Percentiles rank a stretch among this genome's conserved stretches.
Conservation (phyloP, 2,113 vertebrate genomes). For the Pachyramphus minor region DNA sequence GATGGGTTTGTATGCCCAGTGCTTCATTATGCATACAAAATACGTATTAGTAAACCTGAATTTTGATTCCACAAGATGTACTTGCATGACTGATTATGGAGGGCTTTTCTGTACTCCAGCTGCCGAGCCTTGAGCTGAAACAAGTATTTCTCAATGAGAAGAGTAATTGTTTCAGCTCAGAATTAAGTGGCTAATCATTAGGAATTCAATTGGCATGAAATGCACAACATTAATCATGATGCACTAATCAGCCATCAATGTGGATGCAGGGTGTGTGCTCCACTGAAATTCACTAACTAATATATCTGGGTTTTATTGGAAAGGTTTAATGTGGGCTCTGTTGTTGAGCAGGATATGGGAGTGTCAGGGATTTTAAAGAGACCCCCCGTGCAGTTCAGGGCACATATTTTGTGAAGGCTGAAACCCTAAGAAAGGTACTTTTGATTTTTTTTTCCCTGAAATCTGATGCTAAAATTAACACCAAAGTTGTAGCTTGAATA, state of each 20-base stretch:
- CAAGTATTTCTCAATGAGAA: background rate
- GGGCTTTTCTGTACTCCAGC: background rate
- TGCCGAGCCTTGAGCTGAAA: background rate
- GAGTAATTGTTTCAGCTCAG: slow-evolving; percentile 26
- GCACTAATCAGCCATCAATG: background rate
- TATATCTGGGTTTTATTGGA: background rate
- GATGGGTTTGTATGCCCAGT: background rate
- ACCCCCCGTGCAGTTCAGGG: background rate
- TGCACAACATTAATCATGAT: background rate
- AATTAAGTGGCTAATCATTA: slow-evolving; percentile 38
- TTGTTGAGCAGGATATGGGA: background rate
- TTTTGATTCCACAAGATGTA: background rate
- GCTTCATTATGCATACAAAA: background rate
- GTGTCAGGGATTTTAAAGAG: background rate
- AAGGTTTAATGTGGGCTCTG: background rate
- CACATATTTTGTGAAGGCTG: background rate
- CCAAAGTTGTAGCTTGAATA: background rate
- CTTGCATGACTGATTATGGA: background rate
- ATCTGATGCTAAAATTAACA: background rate
- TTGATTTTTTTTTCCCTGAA: background rate
- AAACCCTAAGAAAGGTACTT: background rate
- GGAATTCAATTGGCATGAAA: slow-evolving; percentile 31
- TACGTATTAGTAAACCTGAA: background rate
- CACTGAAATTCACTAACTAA: background rate
- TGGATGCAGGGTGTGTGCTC: background rate